Conservation (phyloP, 2,113 vertebrate species). For the Ailuropoda melanoleuca region DNA sequence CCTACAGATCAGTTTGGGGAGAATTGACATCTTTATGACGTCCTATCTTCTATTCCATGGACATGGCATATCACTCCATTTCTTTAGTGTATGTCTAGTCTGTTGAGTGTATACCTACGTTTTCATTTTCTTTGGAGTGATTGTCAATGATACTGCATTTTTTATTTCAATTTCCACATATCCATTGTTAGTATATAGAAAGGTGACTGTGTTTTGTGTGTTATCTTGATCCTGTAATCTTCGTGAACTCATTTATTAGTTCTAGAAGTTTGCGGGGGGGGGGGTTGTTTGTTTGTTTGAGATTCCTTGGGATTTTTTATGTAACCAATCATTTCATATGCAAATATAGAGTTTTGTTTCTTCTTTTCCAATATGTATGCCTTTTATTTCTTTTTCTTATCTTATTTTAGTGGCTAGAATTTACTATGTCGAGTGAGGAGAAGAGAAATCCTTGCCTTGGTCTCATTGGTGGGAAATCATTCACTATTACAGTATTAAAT, state of each 20-base stretch:
- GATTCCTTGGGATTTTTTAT: not conserved
- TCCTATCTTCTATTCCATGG: not conserved
- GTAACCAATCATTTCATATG: not conserved
- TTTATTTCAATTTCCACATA: not conserved
- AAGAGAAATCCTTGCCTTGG: not conserved
- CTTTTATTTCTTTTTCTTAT: not conserved
- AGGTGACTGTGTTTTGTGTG: not conserved
- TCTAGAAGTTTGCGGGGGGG: not conserved
- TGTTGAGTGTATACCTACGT: not conserved
- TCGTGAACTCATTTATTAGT: not conserved
- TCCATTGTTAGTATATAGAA: not conserved
- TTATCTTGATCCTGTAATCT: not conserved
- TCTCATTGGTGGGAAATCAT: not conserved
- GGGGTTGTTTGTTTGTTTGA: not conserved
- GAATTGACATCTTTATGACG: not conserved
- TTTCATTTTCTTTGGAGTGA: not conserved
- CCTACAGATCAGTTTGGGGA: not conserved
- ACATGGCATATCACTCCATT: not conserved
- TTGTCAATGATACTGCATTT: not conserved
- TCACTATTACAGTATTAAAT: not conserved
- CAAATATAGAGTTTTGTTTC: not conserved
- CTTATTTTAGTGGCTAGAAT: not conserved
- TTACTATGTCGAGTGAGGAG: not conserved
- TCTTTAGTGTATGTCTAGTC: not conserved
- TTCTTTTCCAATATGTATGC: not conserved